Evolutionary conservation across 2,888 invertebrate species (phyloP), one percentile per base, ranked within the genome.

Genomic region (Drosophila fungiperda): DNA sequence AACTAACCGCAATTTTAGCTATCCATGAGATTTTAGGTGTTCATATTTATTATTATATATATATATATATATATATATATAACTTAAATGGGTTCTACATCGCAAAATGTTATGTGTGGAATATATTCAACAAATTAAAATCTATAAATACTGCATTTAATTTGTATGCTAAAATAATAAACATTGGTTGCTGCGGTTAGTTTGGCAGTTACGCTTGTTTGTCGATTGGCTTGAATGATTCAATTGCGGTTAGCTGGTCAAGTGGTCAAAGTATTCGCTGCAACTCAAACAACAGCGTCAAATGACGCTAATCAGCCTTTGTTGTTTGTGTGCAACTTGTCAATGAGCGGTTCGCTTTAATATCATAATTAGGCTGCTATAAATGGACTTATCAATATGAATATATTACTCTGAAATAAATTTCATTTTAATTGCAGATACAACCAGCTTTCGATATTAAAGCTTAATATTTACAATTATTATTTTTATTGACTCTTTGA

Each of bases 161-260:
- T 89, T 85, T 78, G 82, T 71, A 80, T 85, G 89, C 86, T 86
- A 80, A 89, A 85, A 87, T 89, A 87, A 87, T 89, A 87, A 87
- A 87, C 82, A 87, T 87, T 87, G 80, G 83, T 78, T 78, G 68
- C 58, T 82, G 89, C 48, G 87, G 87, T 76, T 74, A 38, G 67
- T 68, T 71, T 68, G 55, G 65, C 63, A 66, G 61, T 60, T 66
- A 58, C 52, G 68, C 40, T 63, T 76, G 52, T 77, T 79, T 82
- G 74, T 74, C 69, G 69, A 62, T 60, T 60, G 52, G 76, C 55
- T 73, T 50, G 52, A 81, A 82, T 85, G 89, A 87, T 89, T 85
- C 79, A 81, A 87, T 87, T 87, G 87, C 62, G 87, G 83, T 76
- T 67, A 40, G 29, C 55, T 71, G 59, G 71, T 73, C 68, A 78